Evolutionary conservation across 2,888 invertebrate species (phyloP).

Genomic region (Drosophila colorata): DNA sequence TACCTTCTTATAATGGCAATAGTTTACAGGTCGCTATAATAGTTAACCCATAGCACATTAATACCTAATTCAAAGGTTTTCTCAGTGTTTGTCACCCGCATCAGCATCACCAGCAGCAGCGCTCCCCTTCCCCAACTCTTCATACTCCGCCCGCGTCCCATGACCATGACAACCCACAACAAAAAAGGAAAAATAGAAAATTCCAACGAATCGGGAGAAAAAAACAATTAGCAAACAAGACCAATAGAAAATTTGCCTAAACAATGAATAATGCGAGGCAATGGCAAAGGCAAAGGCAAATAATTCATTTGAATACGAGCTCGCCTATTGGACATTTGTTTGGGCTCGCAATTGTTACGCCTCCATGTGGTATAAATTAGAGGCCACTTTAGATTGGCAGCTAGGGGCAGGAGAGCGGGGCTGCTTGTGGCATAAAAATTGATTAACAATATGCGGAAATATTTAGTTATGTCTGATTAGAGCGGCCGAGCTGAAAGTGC

Average conservation of each 20-base stretch:
- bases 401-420: constrained; percentile 28
- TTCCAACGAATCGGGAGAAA: constrained; percentile 25
- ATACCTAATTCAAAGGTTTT: constrained; percentile 18
- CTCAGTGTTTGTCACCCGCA: constrained; percentile 35
- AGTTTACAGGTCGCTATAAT: background rate
- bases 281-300: constrained; percentile 4
- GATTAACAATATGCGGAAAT: constrained; percentile 74
- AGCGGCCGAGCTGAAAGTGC: constrained; percentile 31
- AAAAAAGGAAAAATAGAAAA: constrained; percentile 21
- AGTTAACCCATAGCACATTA: constrained; percentile 15
- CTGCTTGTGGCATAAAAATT: constrained; percentile 48
- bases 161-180: constrained; percentile 39
- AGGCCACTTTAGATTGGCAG: constrained; percentile 60
- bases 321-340: constrained; percentile 54
- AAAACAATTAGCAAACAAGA: constrained; percentile 63
- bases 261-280: constrained; percentile 32
- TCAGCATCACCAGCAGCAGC: constrained; percentile 5
- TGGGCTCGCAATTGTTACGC: constrained; percentile 64
- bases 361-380: constrained; percentile 75
- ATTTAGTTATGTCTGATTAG: constrained; percentile 76
- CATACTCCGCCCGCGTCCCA: constrained; percentile 39
- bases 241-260: constrained; percentile 52
- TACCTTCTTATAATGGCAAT: background rate
- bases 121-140: constrained; percentile 1
- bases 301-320: constrained; percentile 54